Conservation (phyloP, 2,888 invertebrate species). For the Ecliptopera silaceata region DNA sequence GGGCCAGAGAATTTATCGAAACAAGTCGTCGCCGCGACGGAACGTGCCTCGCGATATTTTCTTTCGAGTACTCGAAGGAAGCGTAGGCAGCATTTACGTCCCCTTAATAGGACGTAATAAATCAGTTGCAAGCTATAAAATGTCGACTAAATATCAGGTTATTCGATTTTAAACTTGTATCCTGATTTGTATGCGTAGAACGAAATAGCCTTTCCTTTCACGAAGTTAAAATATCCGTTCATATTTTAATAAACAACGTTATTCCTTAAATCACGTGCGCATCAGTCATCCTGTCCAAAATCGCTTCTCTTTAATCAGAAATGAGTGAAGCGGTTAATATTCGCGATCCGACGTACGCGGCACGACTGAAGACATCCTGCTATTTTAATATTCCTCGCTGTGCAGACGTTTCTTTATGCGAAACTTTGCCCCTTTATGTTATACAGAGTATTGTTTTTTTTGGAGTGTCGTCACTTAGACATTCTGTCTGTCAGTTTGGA, state of each 20-base stretch:
- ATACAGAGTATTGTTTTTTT: constrained; percentile 64
- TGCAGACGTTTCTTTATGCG: constrained; percentile 64
- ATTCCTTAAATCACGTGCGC: constrained; percentile 69
- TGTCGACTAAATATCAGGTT: constrained; percentile 59
- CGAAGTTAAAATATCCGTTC: constrained; percentile 75
- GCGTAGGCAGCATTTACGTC: constrained; percentile 58
- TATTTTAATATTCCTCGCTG: constrained; percentile 71
- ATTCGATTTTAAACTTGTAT: constrained; percentile 64
- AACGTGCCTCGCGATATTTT: constrained; percentile 46
- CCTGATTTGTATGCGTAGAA: constrained; percentile 71
- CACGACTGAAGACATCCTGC: constrained; percentile 59
- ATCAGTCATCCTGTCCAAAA: constrained; percentile 75
- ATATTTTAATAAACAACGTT: constrained; percentile 72
- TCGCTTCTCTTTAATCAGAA: constrained; percentile 73
- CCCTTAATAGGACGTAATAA: constrained; percentile 57
- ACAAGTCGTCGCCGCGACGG: constrained; percentile 47
- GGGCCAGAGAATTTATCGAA: constrained; percentile 64
- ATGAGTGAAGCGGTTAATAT: constrained; percentile 68
- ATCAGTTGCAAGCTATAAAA: constrained; percentile 59
- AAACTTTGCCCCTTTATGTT: constrained; percentile 61
- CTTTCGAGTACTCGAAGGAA: constrained; percentile 48
- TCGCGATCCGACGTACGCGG: constrained; percentile 62
- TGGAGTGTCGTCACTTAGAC: constrained; percentile 62
- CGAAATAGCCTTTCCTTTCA: constrained; percentile 70
- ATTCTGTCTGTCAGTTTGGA: constrained; percentile 73